phyloP scores from a whole-genome alignment of 2,888 invertebrate genomes.

The Zeuzera pyrina region DNA sequence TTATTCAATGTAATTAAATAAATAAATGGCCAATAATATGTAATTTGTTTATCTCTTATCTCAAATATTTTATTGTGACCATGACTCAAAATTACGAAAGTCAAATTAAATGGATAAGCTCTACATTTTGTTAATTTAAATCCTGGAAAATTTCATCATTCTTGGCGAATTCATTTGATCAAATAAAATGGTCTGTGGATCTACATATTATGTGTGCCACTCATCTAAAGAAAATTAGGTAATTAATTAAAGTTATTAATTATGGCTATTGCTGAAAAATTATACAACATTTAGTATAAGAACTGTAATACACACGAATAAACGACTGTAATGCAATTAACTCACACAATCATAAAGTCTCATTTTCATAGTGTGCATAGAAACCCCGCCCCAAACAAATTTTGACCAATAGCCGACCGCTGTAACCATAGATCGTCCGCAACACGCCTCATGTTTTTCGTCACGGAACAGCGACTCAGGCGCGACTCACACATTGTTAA shows the following conservation, averaged over 20 bases:
- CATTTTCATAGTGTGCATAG: slow-evolving; percentile 54
- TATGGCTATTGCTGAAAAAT: slow-evolving; percentile 42
- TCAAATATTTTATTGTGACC: too few relatives aligned
- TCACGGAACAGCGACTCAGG: slow-evolving; percentile 69
- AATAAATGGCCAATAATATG: too few relatives aligned
- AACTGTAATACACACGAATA: slow-evolving; percentile 53
- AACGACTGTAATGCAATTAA: slow-evolving; percentile 67
- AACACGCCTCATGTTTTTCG: slow-evolving; percentile 70
- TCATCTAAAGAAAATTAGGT: too few relatives aligned
- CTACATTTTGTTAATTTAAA: too few relatives aligned
- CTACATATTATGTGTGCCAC: too few relatives aligned
- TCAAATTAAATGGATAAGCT: too few relatives aligned
- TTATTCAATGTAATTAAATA: too few relatives aligned
- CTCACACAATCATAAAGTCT: slow-evolving; percentile 46
- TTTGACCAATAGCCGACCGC: slow-evolving; percentile 54
- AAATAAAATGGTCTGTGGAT: too few relatives aligned
- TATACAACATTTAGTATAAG: slow-evolving; percentile 39
- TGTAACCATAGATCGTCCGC: slow-evolving; percentile 64
- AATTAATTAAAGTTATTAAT: slow-evolving; percentile 6
- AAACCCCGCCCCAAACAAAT: slow-evolving; percentile 61
- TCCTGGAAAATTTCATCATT: too few relatives aligned
- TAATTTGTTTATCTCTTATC: too few relatives aligned
- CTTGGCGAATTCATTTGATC: too few relatives aligned
- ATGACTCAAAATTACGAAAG: too few relatives aligned
- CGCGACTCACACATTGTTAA: slow-evolving; percentile 72